Conservation (phyloP, 1,140 invertebrate genomes). For the Cepaea nemoralis region DNA sequence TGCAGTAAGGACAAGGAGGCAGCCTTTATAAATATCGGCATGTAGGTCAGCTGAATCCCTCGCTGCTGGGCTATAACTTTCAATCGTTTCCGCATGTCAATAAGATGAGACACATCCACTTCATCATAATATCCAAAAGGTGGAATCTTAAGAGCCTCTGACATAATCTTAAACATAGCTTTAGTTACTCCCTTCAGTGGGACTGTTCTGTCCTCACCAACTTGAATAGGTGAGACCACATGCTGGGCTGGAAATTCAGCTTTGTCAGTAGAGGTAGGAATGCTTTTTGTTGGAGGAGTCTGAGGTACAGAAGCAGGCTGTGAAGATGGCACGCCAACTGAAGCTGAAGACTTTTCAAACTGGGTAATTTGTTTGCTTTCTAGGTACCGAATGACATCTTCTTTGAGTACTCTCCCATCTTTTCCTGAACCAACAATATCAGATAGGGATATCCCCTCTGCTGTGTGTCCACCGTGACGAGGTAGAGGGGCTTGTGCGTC, state of each 20-base stretch:
- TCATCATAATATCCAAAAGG: constrained; percentile 76
- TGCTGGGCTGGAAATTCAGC: constrained; percentile 4
- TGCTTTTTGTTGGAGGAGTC: constrained; percentile 63
- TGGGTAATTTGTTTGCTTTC: constrained; percentile 30
- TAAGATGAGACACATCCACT: constrained; percentile 82
- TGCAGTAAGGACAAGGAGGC: constrained; percentile 85
- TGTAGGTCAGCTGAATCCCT: constrained; percentile 85
- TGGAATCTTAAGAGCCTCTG: constrained; percentile 81
- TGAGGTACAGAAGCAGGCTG: constrained; percentile 29
- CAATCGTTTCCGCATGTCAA: constrained; percentile 78
- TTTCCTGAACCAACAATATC: constrained; percentile 87
- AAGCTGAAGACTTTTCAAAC: constrained; percentile 28
- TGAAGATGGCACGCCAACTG: constrained; percentile 6
- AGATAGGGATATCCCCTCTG: constrained; percentile 83
- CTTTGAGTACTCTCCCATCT: constrained; percentile 93
- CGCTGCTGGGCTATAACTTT: constrained; percentile 78
- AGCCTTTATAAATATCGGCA: constrained; percentile 98
- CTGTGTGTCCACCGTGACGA: too few relatives aligned
- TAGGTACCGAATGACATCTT: constrained; percentile 71
- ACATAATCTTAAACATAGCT: constrained; percentile 97
- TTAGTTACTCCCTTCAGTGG: constrained; percentile 83
- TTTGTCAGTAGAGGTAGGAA: constrained; percentile 29
- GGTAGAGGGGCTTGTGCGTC: too few relatives aligned
- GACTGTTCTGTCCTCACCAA: constrained; percentile 68
- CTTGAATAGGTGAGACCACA: constrained; percentile 23